Evolutionary conservation across 2,797 vertebrate species (phyloP), one percentile per base, ranked within the genome.

Genomic region (Rhadinocentrus ornatus): DNA sequence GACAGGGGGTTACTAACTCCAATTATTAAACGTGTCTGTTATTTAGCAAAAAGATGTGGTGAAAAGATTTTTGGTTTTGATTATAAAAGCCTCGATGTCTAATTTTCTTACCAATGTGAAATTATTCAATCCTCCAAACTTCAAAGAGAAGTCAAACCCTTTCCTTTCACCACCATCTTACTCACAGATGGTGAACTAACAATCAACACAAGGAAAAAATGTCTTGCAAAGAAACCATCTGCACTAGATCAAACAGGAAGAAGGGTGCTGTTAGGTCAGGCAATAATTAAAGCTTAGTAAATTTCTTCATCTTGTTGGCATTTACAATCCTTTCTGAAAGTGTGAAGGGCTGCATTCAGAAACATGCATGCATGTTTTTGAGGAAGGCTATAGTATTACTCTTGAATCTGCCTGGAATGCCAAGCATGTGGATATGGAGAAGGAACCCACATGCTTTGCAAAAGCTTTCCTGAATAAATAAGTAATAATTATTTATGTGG

Each of bases 311-410:
- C 60, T 52, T 62, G 24, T 20, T 46, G 29, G 2, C 26, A 54
- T 77, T 77, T 65, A 66, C 27, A 0, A 41, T 58, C n/a, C 50
- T 46, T 71, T 57, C 37, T 50, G 27, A 71, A 60, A 56, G 52
- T 55, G 58, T 3, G 1, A 22, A 3, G 22, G 0, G 15, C n/a
- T 20, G 15, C 4, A 4, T 60, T 67, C 24, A 35, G 54, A 5
- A 39, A 62, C 29, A 62, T 1, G 22, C 37, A 16, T 22, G 16
- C 3, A 12, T 0, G 20, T 67, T 66, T 83, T 85, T 20, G 0
- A 88, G 65, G 66, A 86, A 77, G 60, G 62, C 39, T 78, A 68
- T 69, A 71, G 32, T 41, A 29, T 81, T 84, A 76, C 79, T 46
- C 18, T 1, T 53, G 50, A 55, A 69, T 67, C 50, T 0, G 8